phyloP scores from a whole-genome alignment of 2,113 vertebrate species.

The cat (Felis catus) region DNA sequence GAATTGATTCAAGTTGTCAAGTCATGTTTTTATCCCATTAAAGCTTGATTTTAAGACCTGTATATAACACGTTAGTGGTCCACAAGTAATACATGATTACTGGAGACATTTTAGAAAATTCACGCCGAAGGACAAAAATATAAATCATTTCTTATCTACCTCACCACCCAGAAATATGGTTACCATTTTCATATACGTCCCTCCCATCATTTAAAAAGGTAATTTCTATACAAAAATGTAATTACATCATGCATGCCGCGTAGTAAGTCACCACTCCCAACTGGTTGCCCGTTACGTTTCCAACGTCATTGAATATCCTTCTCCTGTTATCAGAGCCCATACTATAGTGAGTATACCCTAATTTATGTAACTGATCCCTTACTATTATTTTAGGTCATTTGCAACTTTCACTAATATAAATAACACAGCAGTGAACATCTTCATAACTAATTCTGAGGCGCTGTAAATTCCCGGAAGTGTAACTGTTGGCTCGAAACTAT shows the following conservation, averaged over 20 bases:
- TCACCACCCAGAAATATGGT: not conserved
- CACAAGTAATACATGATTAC: not conserved
- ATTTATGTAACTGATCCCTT: not conserved
- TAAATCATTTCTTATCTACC: not conserved
- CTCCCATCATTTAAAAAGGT: not conserved
- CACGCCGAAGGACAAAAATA: not conserved
- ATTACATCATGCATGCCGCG: not conserved
- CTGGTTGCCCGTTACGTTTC: not conserved
- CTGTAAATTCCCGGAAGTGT: not conserved
- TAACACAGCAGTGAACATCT: not conserved
- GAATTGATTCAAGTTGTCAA: not conserved
- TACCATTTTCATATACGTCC: not conserved
- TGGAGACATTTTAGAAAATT: slow-evolving; percentile 7
- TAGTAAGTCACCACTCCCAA: not conserved
- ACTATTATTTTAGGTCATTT: not conserved
- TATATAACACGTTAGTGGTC: not conserved
- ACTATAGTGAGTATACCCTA: not conserved
- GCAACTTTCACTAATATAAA: not conserved
- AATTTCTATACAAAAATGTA: not conserved
- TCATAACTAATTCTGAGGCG: not conserved
- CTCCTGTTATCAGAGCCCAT: not conserved
- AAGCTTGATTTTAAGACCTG: not conserved
- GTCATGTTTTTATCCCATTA: not conserved
- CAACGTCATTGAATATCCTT: not conserved
- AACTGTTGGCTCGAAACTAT: not conserved